phyloP scores from a whole-genome alignment of 2,888 invertebrate species.

The Scelioninae gen. 2 region DNA sequence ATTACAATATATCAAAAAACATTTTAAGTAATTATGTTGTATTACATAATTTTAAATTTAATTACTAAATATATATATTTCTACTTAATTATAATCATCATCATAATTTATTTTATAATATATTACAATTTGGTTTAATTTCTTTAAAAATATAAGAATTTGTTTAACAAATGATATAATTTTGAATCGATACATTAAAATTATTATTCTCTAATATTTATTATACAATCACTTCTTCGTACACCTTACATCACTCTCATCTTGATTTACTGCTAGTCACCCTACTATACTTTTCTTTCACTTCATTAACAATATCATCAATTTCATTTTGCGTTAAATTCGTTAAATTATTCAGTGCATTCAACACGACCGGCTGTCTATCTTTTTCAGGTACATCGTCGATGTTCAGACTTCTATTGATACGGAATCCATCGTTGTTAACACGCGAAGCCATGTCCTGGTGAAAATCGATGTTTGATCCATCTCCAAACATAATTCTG shows the following conservation, averaged over 20 bases:
- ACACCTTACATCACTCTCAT: slow-evolving; percentile 1
- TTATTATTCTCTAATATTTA: neutral
- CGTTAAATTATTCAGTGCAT: slow-evolving; percentile 55
- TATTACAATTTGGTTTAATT: too few species aligned
- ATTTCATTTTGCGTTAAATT: slow-evolving; percentile 32
- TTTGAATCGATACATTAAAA: too few species aligned
- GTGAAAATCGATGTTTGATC: slow-evolving; percentile 28
- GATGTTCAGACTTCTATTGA: slow-evolving; percentile 42
- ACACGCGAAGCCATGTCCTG: neutral
- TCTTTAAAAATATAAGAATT: too few species aligned
- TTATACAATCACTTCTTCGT: slow-evolving; percentile 1
- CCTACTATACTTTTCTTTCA: slow-evolving; percentile 16
- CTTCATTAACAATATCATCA: slow-evolving; percentile 31
- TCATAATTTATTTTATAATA: too few species aligned
- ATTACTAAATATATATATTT: too few species aligned
- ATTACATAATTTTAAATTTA: too few species aligned
- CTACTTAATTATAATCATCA: too few species aligned
- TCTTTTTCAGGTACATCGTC: slow-evolving; percentile 57
- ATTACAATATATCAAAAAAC: too few species aligned
- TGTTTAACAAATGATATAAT: too few species aligned
- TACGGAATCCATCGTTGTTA: slow-evolving; percentile 14
- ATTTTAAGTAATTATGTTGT: too few species aligned
- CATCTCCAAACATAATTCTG: slow-evolving; percentile 33
- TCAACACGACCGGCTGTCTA: slow-evolving; percentile 51
- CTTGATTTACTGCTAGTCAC: neutral